Evolutionary conservation across 2,113 vertebrate genomes (phyloP).

Genomic region (Campylomormyrus numenius): DNA sequence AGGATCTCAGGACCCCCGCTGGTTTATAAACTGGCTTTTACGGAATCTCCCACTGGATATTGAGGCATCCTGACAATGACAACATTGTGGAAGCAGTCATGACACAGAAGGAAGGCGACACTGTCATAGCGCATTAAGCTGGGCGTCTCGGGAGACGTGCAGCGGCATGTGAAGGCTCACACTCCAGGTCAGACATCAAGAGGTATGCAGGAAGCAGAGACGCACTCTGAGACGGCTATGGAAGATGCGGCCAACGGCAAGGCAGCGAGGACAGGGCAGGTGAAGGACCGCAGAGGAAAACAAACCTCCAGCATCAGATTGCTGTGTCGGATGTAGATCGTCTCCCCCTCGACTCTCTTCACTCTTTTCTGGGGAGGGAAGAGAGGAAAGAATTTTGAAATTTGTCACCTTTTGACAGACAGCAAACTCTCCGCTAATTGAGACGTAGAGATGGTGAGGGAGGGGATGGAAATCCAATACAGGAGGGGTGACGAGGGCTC

Average conservation of each 20-base stretch:
- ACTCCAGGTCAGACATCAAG: neutral
- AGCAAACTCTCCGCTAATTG: neutral
- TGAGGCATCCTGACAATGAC: neutral
- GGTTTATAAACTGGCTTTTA: neutral
- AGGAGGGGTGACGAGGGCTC: constrained; percentile 8
- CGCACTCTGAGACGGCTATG: neutral
- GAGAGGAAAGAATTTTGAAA: constrained; percentile 54
- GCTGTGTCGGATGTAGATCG: constrained; percentile 99
- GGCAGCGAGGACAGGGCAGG: constrained; percentile 60
- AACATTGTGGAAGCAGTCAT: neutral
- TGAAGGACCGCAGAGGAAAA: constrained; percentile 62
- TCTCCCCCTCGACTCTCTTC: constrained; percentile 97
- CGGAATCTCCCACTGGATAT: neutral
- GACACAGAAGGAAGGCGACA: neutral
- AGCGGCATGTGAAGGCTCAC: neutral
- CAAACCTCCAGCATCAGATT: constrained; percentile 99
- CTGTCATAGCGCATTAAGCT: neutral
- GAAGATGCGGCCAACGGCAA: constrained; percentile 44
- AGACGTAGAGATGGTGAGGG: neutral
- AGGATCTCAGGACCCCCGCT: neutral
- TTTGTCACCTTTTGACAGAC: constrained; percentile 15
- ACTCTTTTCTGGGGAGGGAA: constrained; percentile 87
- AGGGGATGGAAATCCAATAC: constrained; percentile 26
- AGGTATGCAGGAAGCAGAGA: neutral
- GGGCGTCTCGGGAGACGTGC: neutral